phyloP scores from a whole-genome alignment of 2,888 invertebrate genomes.

The Morpho helenor region DNA sequence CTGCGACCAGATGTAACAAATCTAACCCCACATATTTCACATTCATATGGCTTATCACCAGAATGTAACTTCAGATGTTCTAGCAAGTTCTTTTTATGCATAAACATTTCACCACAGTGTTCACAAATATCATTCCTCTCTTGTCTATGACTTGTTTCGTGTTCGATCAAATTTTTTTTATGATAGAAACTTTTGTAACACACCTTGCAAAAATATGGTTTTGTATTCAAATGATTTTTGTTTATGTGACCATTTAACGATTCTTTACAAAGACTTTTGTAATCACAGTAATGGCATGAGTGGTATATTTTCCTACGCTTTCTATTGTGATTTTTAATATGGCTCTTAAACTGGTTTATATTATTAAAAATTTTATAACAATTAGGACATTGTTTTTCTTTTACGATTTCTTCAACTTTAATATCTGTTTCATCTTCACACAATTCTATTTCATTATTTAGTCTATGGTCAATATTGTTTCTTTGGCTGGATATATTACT shows the following conservation, averaged over 20 bases:
- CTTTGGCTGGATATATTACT: background rate
- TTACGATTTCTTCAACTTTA: constrained; percentile 29
- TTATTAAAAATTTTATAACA: constrained; percentile 44
- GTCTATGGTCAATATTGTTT: too few relatives aligned
- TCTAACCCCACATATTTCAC: constrained; percentile 42
- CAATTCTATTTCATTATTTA: too few relatives aligned
- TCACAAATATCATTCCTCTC: constrained; percentile 46
- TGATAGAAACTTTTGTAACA: constrained; percentile 53
- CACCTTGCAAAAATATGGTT: constrained; percentile 43
- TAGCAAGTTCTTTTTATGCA: constrained; percentile 42
- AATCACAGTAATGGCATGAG: constrained; percentile 41
- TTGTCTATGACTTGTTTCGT: constrained; percentile 39
- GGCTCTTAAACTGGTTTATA: constrained; percentile 34
- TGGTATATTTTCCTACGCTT: constrained; percentile 30
- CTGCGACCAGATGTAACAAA: constrained; percentile 52
- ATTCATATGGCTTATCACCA: constrained; percentile 45
- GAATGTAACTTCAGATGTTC: constrained; percentile 52
- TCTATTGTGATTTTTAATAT: constrained; percentile 25
- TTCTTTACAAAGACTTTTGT: constrained; percentile 40
- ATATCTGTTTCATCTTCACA: background rate
- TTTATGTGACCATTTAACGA: constrained; percentile 51
- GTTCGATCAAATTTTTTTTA: constrained; percentile 49
- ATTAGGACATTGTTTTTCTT: constrained; percentile 40
- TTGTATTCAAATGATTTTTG: constrained; percentile 42
- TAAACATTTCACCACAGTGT: constrained; percentile 48